Evolutionary conservation across 2,113 vertebrate genomes (phyloP), one percentile per base, ranked within the genome.

Genomic region (Chaetura pelagica): DNA sequence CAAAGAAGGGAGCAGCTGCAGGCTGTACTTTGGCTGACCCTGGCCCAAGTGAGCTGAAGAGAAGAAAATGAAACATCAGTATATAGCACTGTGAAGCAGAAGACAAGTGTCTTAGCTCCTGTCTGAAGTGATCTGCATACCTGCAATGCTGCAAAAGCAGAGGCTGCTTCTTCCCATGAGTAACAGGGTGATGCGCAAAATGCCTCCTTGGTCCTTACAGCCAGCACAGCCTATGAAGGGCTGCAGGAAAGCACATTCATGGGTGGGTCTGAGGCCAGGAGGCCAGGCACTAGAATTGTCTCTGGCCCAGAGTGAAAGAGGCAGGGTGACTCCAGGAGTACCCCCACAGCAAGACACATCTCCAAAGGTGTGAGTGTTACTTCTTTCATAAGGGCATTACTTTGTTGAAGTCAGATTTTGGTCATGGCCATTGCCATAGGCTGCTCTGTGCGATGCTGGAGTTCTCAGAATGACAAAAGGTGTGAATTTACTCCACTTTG

Each of bases 21-120:
- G 82, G 67, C 89, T 96, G 85, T 72, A 67, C 90, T 94, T 93
- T 90, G 82, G 82, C 92, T 96, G 93, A 92, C 57, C 82, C 55
- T 91, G 78, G 38, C 20, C 72, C 64, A 86, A 88, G 38, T 14
- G 48, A 88, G 75, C 85, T 52, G 4, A 48, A 80, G 57, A 61
- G n/a, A 51, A 79, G 42, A 64, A 84, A 93, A 62, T 67, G 42
- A 78, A 86, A 20, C 1, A 19, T 32, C 34, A 38, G 18, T n/a
- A 22, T 54, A 54, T 44, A 55, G 67, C 83, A 76, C 49, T 54
- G 58, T 32, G 30, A 49, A 66, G 66, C 40, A 68, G 42, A 0
- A 61, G 71, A 54, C 32, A 32, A 80, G 49, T 20, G 61, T 74
- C 71, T 57, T 29, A 14, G n/a, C 58, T 88, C 67, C 38, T 57